These are phyloP conservation scores for Coccyzus lansbergi DNA, from an alignment of 2,797 vertebrate species.

Conservation along the genomic window DNA sequence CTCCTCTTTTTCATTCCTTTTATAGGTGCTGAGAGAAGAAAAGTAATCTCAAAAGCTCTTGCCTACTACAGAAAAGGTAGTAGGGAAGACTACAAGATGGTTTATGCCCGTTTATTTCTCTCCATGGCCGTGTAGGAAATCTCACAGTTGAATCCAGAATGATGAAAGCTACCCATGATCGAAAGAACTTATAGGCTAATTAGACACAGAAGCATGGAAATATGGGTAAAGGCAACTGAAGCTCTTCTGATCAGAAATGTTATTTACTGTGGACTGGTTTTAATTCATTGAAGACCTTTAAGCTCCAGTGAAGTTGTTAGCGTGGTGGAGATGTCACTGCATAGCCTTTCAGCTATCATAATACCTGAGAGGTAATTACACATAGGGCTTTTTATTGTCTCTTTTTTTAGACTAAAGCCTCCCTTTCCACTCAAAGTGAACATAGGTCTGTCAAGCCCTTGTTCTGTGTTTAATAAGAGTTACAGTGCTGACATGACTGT, in stretches of 20 bases:
- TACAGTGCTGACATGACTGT: not conserved
- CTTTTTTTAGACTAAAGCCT: not conserved
- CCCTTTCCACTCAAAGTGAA: not conserved
- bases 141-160: not conserved
- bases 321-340: not conserved
- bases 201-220: not conserved
- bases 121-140: not conserved
- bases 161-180: not conserved
- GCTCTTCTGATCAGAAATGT: not conserved
- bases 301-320: not conserved
- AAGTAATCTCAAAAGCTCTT: not conserved
- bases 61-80: not conserved
- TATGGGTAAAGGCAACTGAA: not conserved
- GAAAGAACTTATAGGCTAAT: not conserved
- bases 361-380: not conserved
- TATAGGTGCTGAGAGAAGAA: not conserved
- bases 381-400: not conserved
- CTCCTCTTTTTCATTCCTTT: not conserved
- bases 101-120: not conserved
- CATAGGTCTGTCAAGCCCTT: not conserved
- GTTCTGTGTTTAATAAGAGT: not conserved
- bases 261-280: not conserved
- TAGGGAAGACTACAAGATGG: not conserved
- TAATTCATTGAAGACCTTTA: not conserved
- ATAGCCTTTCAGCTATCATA: not conserved